Conservation (phyloP, 2,797 vertebrate species). For the Phataginus tetradactyla region DNA sequence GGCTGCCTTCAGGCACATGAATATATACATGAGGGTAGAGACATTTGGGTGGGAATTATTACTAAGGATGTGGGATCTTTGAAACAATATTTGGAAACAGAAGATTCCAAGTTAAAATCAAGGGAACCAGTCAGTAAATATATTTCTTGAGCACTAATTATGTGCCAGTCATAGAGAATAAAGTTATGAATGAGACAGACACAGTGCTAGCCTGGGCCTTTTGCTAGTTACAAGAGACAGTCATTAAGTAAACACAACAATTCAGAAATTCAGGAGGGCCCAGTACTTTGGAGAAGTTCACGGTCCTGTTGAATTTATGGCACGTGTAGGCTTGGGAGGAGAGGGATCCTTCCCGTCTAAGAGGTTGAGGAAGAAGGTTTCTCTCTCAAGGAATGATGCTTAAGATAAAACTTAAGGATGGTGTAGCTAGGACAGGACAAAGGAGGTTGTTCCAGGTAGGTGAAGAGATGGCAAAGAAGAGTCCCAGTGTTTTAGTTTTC, state of each 20-base stretch:
- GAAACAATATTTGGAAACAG: slow-evolving; percentile 60
- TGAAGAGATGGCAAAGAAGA: neutral
- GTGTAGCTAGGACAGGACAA: neutral
- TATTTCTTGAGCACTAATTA: slow-evolving; percentile 10
- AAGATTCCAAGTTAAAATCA: slow-evolving; percentile 54
- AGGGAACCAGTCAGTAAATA: slow-evolving; percentile 4
- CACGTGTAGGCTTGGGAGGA: neutral
- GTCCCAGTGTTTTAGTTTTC: neutral
- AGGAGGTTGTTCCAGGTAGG: neutral
- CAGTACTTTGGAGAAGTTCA: neutral
- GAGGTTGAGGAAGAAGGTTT: neutral
- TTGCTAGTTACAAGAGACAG: neutral
- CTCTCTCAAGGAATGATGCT: neutral
- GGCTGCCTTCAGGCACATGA: slow-evolving; percentile 74
- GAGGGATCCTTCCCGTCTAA: neutral
- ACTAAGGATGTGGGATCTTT: slow-evolving; percentile 51
- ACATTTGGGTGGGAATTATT: slow-evolving; percentile 54
- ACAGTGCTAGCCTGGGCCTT: neutral
- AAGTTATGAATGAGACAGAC: neutral
- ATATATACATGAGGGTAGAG: slow-evolving; percentile 74
- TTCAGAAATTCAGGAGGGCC: neutral
- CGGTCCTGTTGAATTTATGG: neutral
- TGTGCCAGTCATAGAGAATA: neutral
- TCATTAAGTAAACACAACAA: neutral
- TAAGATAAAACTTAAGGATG: neutral